Evolutionary conservation across 1,140 invertebrate genomes (phyloP).

Genomic region (Aphis gossypii): DNA sequence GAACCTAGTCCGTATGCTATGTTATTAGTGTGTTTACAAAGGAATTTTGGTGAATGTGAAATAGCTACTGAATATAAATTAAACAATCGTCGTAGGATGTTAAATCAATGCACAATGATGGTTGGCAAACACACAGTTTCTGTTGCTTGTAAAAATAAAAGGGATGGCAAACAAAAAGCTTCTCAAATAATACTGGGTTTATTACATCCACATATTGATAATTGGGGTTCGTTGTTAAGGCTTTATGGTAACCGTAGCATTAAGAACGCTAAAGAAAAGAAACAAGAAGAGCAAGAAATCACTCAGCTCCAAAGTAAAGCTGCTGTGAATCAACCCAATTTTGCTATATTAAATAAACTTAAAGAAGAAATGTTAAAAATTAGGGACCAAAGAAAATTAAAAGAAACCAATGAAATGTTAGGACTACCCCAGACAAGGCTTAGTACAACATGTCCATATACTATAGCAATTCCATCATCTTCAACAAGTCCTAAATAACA

Average conservation of each 20-base stretch:
- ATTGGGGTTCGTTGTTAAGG: constrained; percentile 92
- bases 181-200: constrained; percentile 93
- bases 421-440: constrained; percentile 17
- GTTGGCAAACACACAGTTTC: constrained; percentile 90
- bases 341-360: constrained; percentile 90
- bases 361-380: constrained; percentile 84
- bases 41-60: constrained; percentile 89
- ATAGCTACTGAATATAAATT: constrained; percentile 88
- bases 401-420: not conserved
- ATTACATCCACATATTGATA: constrained; percentile 89
- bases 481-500: not conserved
- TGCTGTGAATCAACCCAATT: constrained; percentile 89
- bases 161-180: constrained; percentile 95
- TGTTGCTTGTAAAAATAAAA: constrained; percentile 93
- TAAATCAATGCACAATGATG: constrained; percentile 93
- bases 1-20: constrained; percentile 95
- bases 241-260: constrained; percentile 93
- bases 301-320: constrained; percentile 89
- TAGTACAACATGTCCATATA: constrained; percentile 38
- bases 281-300: constrained; percentile 92
- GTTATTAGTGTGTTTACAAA: constrained; percentile 87
- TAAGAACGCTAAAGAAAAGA: constrained; percentile 92
- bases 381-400: constrained; percentile 23
- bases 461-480: constrained; percentile 27
- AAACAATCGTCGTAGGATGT: constrained; percentile 88